These are phyloP conservation scores for Eupithecia subfuscata DNA, from an alignment of 2,888 invertebrate species.

Conservation along the genomic window DNA sequence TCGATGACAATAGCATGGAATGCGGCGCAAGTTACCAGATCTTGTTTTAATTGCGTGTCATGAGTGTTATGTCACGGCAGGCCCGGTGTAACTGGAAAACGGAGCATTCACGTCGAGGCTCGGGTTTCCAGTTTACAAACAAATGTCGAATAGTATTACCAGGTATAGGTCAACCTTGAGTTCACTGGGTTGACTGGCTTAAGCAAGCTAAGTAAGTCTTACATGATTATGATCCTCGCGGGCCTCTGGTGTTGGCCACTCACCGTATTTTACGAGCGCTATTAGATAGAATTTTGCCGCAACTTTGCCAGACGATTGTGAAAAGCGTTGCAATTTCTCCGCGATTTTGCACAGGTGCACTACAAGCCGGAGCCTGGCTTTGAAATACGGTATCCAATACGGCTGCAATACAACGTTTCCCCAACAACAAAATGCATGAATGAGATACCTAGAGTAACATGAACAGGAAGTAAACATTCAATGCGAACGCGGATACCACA, in stretches of 20 bases:
- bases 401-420: not conserved
- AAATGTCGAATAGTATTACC: conserved; percentile 10
- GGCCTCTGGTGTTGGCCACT: not conserved
- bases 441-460: not conserved
- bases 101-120: not conserved
- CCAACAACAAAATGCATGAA: not conserved
- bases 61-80: conserved; percentile 38
- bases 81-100: conserved; percentile 29
- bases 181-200: conserved; percentile 1
- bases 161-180: conserved; percentile 11
- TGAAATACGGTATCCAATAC: not conserved
- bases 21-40: conserved; percentile 48
- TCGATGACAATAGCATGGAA: conserved; percentile 62
- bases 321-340: not conserved
- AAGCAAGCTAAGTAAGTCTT: conserved; percentile 3
- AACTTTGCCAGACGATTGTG: not conserved
- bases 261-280: not conserved
- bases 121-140: conserved; percentile 16
- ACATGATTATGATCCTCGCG: not conserved
- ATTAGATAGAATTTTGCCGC: not conserved
- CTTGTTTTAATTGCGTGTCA: conserved; percentile 45
- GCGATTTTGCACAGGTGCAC: not conserved
- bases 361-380: not conserved
- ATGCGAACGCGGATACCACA: conserved; percentile 2
- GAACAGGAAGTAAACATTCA: not conserved